Evolutionary conservation across 2,113 vertebrate species (phyloP).

Genomic region (Lophius piscatorius): DNA sequence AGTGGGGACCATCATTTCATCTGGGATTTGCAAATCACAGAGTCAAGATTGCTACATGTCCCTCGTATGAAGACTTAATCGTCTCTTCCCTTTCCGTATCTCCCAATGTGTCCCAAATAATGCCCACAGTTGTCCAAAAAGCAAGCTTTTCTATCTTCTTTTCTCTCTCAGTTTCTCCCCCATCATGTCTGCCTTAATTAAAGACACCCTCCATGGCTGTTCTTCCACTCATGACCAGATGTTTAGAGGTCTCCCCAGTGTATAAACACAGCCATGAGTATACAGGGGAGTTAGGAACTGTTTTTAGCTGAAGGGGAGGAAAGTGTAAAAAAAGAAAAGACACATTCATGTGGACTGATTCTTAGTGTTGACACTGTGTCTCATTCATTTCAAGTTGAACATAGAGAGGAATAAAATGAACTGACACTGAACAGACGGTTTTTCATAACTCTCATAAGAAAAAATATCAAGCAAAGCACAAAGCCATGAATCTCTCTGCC

Average conservation of each 20-base stretch:
- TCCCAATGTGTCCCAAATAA: neutral
- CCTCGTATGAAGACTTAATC: slow-evolving; percentile 12
- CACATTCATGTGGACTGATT: slow-evolving; percentile 69
- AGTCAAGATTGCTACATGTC: slow-evolving; percentile 22
- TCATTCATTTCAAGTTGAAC: slow-evolving; percentile 42
- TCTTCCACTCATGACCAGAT: slow-evolving; percentile 69
- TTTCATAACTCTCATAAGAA: slow-evolving; percentile 26
- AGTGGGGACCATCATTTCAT: slow-evolving; percentile 43
- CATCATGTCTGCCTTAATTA: slow-evolving; percentile 57
- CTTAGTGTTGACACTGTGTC: slow-evolving; percentile 40
- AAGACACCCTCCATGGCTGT: slow-evolving; percentile 47
- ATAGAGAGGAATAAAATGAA: slow-evolving; percentile 5
- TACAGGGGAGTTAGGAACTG: slow-evolving; percentile 9
- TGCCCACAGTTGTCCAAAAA: neutral
- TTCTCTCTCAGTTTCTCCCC: slow-evolving; percentile 15
- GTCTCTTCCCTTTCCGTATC: neutral
- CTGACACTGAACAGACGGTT: slow-evolving; percentile 19
- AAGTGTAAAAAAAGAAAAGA: slow-evolving; percentile 12
- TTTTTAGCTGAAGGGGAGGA: neutral
- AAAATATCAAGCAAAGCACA: slow-evolving; percentile 47
- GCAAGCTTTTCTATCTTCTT: slow-evolving; percentile 18
- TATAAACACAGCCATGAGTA: slow-evolving; percentile 13
- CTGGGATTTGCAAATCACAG: slow-evolving; percentile 32
- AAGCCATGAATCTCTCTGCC: slow-evolving; percentile 15
- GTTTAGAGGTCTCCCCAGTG: slow-evolving; percentile 56